phyloP scores from a whole-genome alignment of 2,888 invertebrate genomes.

The Phyllotreta cruciferae region DNA sequence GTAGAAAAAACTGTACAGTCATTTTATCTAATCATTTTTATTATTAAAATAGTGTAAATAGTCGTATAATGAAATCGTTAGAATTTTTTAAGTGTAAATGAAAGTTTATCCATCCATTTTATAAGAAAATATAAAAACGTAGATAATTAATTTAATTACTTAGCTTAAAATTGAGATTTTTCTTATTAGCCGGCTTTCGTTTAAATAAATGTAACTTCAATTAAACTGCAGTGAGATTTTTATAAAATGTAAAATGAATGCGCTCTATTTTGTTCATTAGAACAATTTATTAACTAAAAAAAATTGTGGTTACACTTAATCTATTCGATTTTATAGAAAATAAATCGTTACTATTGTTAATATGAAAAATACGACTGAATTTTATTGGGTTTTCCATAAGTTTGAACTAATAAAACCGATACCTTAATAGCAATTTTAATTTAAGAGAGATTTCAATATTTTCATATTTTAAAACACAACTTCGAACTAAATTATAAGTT shows the following conservation, averaged over 20 bases:
- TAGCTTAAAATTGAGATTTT: background rate
- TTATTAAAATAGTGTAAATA: conserved; percentile 33
- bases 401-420: too few species aligned
- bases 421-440: background rate
- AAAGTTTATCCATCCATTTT: conserved; percentile 50
- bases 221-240: too few species aligned
- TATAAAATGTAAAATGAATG: too few species aligned
- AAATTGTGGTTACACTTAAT: too few species aligned
- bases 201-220: background rate
- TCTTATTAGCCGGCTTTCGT: conserved; percentile 6
- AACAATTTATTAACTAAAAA: too few species aligned
- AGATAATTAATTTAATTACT: conserved; percentile 10
- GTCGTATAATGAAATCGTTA: conserved; percentile 40
- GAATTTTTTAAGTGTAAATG: conserved; percentile 43
- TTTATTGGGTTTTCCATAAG: conserved; percentile 31
- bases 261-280: background rate
- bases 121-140: conserved; percentile 34
- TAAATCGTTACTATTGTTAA: background rate
- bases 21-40: conserved; percentile 23
- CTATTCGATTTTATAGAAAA: too few species aligned
- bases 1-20: conserved; percentile 33
- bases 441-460: conserved; percentile 3
- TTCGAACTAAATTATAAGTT: conserved; percentile 40
- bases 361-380: conserved; percentile 39
- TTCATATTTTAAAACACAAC: conserved; percentile 18